A percentile compares a stretch with the other conserved stretches of the same genome.
Evolutionary conservation across 2,797 vertebrate genomes (phyloP).

Genomic region (Sphenodon punctatus): DNA sequence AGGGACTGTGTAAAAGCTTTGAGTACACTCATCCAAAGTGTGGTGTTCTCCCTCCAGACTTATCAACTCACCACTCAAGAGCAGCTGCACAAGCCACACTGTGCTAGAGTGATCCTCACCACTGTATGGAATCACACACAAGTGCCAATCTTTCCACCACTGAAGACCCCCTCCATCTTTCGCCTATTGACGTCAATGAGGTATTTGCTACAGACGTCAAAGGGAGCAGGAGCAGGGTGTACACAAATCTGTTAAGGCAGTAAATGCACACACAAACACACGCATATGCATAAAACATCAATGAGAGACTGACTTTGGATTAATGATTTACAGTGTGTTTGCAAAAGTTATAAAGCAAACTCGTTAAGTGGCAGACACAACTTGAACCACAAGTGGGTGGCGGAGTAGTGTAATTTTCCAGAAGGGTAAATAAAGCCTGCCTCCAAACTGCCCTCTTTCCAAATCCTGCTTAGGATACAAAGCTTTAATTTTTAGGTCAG

Average conservation of each 20-base stretch:
- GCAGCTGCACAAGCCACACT: neutral
- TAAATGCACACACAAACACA: neutral
- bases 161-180: neutral
- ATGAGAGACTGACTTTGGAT: accelerated
- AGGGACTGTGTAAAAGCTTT: neutral
- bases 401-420: neutral
- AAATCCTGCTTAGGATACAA: accelerated
- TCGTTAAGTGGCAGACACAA: neutral
- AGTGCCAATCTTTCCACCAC: neutral
- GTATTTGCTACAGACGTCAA: neutral
- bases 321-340: neutral
- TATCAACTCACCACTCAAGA: accelerated
- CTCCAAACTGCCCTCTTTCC: neutral
- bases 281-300: accelerated
- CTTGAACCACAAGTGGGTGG: neutral
- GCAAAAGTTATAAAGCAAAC: neutral
- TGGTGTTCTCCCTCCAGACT: neutral
- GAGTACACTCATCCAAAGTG: accelerated
- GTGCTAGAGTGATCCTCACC: neutral
- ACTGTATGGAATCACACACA: accelerated
- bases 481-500: accelerated
- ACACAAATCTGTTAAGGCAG: neutral
- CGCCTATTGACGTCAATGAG: accelerated
- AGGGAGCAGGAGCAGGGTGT: neutral
- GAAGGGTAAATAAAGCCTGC: neutral